Base-by-base conservation (phyloP, 2,113 vertebrate genomes). In the Myotis davidii region DNA sequence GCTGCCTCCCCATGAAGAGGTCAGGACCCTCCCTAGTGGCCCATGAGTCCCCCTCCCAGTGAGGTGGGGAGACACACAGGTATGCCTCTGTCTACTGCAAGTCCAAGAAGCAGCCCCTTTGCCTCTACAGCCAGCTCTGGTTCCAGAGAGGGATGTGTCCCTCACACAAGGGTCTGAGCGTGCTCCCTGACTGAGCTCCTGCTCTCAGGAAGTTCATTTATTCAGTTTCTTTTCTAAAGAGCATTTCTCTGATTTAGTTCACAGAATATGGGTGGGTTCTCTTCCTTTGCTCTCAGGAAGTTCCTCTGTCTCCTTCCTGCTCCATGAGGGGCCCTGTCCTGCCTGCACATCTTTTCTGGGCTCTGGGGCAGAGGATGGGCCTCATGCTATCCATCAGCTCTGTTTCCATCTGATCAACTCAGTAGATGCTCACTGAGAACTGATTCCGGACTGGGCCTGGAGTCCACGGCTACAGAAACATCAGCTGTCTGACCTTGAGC, bases 401-500 rank as follows among this genome's bases (percentile, higher is more conserved):
- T 85, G 21, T 34, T 83, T 20, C 48, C 3, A 0, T 78, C 83
- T 94, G 65, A 5, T 81, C 37, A 23, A 0, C 76, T n/a, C 32
- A 12, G 59, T 14, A 37, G 32, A 23, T 0, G 4, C 13, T 82
- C 69, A 48, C 4, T 85, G 27, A 76, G 59, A 45, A 77, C 21
- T 1, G 6, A 23, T 64, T 25, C 73, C 17, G 42, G 29, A 17
- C 20, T 6, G n/a, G 34, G 16, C 64, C 82, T 72, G 52, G 34
- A 42, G 61, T 23, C 13, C 17, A 0, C 1, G 37, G 37, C 32
- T 21, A 12, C 7, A n/a, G 54, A 29, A 72, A 39, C 0, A 0
- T 69, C 64, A 32, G 29, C 34, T 56, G 1, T 37, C 88, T 88
- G 65, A 81, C 84, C 18, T 50, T 0, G 0, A 7, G 23, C 5